Percentiles rank a stretch among this genome's conserved stretches.
Evolutionary conservation across 35 echinoderm and acorn worm species (phyloP).

Genomic region (Eucidaris tribuloides): DNA sequence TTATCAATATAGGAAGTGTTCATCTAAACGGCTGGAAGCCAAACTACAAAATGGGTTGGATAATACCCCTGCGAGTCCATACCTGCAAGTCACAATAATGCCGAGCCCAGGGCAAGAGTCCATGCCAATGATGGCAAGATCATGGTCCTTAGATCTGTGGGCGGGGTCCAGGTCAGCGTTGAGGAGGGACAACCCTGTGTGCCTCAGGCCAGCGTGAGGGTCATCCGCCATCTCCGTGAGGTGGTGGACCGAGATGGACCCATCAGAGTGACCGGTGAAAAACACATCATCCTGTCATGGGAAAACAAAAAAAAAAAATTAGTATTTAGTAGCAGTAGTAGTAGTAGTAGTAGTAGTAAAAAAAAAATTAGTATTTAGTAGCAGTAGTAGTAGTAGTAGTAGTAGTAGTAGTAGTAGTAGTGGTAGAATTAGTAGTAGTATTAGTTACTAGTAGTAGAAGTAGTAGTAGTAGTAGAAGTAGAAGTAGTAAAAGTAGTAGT

Average conservation of each 20-base stretch:
- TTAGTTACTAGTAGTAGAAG: too few relatives aligned
- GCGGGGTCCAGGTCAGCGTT: not conserved
- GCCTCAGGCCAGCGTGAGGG: not conserved
- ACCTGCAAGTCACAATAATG: slow-evolving; percentile 94
- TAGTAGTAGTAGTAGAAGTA: too few relatives aligned
- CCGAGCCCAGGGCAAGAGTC: slow-evolving; percentile 56
- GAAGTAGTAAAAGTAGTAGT: too few relatives aligned
- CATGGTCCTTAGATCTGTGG: slow-evolving; percentile 55
- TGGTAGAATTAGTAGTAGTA: too few relatives aligned
- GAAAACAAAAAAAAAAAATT: slow-evolving; percentile 13
- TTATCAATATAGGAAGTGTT: too few relatives aligned
- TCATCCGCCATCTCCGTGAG: slow-evolving; percentile 2
- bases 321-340: too few relatives aligned
- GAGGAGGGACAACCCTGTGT: not conserved
- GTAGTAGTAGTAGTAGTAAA: too few relatives aligned
- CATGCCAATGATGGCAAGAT: slow-evolving; percentile 49
- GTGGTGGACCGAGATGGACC: slow-evolving; percentile 37
- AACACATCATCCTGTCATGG: slow-evolving; percentile 54
- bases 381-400: too few relatives aligned
- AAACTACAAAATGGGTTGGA: not conserved
- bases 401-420: too few relatives aligned
- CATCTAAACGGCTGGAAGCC: too few relatives aligned
- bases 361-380: too few relatives aligned
- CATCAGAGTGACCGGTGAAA: slow-evolving; percentile 76
- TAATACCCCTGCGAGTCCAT: not conserved